Conservation (phyloP, 2,888 invertebrate species). For the Neoascia interrupta region DNA sequence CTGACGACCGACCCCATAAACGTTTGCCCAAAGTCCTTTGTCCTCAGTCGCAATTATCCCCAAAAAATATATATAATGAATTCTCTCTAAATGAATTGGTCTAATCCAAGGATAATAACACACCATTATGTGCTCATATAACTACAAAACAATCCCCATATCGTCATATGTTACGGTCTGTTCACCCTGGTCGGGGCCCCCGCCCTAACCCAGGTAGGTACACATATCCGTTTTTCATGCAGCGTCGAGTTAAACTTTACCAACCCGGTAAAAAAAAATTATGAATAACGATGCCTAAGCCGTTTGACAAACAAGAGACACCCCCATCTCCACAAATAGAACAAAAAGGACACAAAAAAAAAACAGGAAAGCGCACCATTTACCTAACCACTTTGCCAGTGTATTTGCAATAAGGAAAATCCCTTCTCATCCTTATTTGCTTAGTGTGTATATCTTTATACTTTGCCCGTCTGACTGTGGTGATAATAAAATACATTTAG, state of each 20-base stretch:
- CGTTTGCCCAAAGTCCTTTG: slow-evolving; percentile 8
- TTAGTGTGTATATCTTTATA: slow-evolving; percentile 14
- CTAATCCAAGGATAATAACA: slow-evolving; percentile 55
- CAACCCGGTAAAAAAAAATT: slow-evolving; percentile 35
- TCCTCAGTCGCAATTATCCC: slow-evolving; percentile 22
- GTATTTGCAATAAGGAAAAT: slow-evolving; percentile 27
- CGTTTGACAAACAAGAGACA: slow-evolving; percentile 51
- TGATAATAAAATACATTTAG: slow-evolving; percentile 51
- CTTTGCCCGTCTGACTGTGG: slow-evolving; percentile 7
- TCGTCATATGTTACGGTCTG: slow-evolving; percentile 24
- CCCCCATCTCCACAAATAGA: neutral
- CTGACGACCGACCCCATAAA: slow-evolving; percentile 8
- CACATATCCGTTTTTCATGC: neutral
- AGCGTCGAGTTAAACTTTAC: slow-evolving; percentile 4
- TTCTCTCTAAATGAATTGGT: slow-evolving; percentile 44
- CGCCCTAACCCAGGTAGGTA: neutral
- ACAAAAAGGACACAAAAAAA: slow-evolving; percentile 7
- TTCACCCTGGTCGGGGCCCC: neutral
- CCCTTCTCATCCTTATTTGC: slow-evolving; percentile 49
- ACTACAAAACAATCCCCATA: neutral
- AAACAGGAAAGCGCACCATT: slow-evolving; percentile 14
- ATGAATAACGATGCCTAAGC: slow-evolving; percentile 52
- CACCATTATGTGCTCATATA: slow-evolving; percentile 29
- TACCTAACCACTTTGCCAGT: slow-evolving; percentile 33
- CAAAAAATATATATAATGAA: slow-evolving; percentile 26